Percentiles rank a stretch among this genome's conserved stretches.
Conservation (phyloP, 2,797 vertebrate species). For the Pogoniulus pusillus region DNA sequence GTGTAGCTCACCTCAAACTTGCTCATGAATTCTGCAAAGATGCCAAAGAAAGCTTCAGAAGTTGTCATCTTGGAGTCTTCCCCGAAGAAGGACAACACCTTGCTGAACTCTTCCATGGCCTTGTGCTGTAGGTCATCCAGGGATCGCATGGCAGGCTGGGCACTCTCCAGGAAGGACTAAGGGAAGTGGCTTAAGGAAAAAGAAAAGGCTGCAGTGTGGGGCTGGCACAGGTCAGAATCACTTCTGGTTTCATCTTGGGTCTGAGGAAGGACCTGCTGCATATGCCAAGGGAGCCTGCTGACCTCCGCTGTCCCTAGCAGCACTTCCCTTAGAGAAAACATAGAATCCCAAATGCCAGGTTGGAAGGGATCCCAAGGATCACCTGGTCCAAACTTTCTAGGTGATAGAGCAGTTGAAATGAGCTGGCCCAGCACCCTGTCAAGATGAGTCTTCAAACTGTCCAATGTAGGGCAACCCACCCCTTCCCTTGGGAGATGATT, state of each 20-base stretch:
- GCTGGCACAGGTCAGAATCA: accelerated
- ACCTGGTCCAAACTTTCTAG: too few species aligned
- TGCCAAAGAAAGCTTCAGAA: slow-evolving; percentile 94
- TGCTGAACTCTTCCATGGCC: slow-evolving; percentile 91
- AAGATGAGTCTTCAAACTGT: too few species aligned
- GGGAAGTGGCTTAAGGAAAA: slow-evolving; percentile 55
- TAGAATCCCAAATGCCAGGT: too few species aligned
- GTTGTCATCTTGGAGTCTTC: slow-evolving; percentile 90
- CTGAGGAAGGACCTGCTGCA: neutral
- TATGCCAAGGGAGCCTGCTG: accelerated
- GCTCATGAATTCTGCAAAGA: slow-evolving; percentile 93
- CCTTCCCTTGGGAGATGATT: too few species aligned
- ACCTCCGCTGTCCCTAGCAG: neutral
- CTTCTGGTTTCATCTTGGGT: neutral
- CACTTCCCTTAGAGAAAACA: neutral
- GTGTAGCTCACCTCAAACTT: slow-evolving; percentile 91
- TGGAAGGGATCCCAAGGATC: too few species aligned
- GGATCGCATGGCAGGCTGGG: slow-evolving; percentile 88
- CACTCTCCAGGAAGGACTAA: slow-evolving; percentile 93
- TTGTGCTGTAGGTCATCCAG: slow-evolving; percentile 90
- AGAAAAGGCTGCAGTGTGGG: accelerated
- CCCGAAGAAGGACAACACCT: slow-evolving; percentile 91
- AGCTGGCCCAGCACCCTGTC: too few species aligned
- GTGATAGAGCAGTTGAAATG: too few species aligned
- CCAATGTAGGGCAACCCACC: too few species aligned